phyloP scores from a whole-genome alignment of 1,140 invertebrate genomes.

The Wasmannia auropunctata region DNA sequence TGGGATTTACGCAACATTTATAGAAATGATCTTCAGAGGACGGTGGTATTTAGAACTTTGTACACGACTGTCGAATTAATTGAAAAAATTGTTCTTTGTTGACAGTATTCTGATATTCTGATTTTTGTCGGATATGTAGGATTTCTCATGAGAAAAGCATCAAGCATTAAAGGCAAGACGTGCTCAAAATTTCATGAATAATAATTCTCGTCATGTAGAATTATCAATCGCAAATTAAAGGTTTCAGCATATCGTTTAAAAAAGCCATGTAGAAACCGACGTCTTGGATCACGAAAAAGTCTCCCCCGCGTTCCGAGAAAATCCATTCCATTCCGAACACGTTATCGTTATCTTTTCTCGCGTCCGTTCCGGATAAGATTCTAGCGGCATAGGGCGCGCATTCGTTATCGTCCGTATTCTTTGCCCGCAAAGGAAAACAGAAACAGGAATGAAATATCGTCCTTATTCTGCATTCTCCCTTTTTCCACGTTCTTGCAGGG shows the following conservation, averaged over 20 bases:
- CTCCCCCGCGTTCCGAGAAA: neutral
- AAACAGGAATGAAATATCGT: constrained; percentile 38
- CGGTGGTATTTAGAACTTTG: neutral
- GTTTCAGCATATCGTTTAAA: neutral
- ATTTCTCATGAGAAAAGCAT: neutral
- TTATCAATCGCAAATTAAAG: neutral
- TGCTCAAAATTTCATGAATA: neutral
- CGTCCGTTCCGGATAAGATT: constrained; percentile 2
- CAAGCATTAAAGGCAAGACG: neutral
- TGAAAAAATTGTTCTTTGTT: neutral
- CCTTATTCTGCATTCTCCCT: neutral
- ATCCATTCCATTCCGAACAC: neutral
- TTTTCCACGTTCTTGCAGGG: constrained; percentile 5
- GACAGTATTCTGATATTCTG: neutral
- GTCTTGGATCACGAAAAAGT: neutral
- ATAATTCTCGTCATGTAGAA: neutral
- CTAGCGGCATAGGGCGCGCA: neutral
- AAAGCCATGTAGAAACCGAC: neutral
- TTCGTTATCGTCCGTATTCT: constrained; percentile 34
- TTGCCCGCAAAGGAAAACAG: constrained; percentile 7
- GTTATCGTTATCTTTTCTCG: constrained; percentile 1
- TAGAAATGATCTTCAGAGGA: neutral
- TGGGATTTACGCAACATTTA: neutral
- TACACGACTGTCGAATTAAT: too few relatives aligned
- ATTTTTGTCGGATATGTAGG: neutral